Evolutionary conservation across 2,797 vertebrate genomes (phyloP).

Genomic region (Clarias fuscus): DNA sequence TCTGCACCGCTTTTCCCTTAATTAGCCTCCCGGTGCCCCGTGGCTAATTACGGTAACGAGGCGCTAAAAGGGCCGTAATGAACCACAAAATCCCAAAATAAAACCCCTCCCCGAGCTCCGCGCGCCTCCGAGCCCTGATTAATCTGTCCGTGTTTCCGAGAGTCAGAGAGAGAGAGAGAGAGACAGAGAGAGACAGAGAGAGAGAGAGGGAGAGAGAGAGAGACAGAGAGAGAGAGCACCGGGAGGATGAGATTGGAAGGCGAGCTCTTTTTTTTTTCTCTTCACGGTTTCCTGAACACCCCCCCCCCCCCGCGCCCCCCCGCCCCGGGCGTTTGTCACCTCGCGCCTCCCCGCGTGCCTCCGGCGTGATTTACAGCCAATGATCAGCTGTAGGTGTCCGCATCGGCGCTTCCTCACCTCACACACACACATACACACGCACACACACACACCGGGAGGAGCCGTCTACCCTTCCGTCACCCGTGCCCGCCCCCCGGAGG

Average conservation of each 20-base stretch:
- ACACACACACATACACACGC: slow-evolving; percentile 69
- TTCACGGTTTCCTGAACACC: slow-evolving; percentile 19
- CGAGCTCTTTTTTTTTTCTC: background rate
- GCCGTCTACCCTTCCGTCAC: slow-evolving; percentile 62
- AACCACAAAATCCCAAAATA: slow-evolving; percentile 56
- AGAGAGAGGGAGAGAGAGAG: background rate
- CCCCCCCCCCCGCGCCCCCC: slow-evolving; percentile 18
- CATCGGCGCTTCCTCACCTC: slow-evolving; percentile 81
- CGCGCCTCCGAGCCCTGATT: slow-evolving; percentile 48
- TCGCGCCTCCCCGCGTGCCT: slow-evolving; percentile 72
- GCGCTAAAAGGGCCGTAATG: slow-evolving; percentile 56
- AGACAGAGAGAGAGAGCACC: no score
- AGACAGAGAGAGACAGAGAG: slow-evolving; percentile 20
- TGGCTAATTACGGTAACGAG: slow-evolving; percentile 62
- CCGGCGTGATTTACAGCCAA: slow-evolving; percentile 79
- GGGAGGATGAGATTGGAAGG: background rate
- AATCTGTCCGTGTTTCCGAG: slow-evolving; percentile 39
- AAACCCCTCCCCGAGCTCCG: slow-evolving; percentile 35
- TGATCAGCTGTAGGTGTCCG: slow-evolving; percentile 74
- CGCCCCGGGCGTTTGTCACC: slow-evolving; percentile 61
- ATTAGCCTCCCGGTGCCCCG: slow-evolving; percentile 57
- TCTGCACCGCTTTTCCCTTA: slow-evolving; percentile 54
- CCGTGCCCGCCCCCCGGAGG: slow-evolving; percentile 60
- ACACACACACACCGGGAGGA: slow-evolving; percentile 60
- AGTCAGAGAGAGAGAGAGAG: slow-evolving; percentile 19